Base-by-base conservation (phyloP, 2,888 invertebrate species). In the Ophion costatus region DNA sequence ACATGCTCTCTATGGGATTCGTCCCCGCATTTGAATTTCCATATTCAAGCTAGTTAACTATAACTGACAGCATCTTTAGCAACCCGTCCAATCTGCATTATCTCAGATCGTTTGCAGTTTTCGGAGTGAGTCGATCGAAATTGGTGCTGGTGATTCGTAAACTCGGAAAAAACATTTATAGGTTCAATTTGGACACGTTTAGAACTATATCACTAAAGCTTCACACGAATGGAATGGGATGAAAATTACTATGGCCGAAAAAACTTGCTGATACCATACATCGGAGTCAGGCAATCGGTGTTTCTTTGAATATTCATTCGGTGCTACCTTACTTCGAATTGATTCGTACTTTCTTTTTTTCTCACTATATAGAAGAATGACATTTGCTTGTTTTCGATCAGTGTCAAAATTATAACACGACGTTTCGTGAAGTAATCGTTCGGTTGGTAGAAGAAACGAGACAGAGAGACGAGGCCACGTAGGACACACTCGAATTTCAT, bases 401-500 rank as follows among this genome's bases (percentile, higher is more conserved):
- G 20, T 24, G 57, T 42, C 9, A 66, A 76, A 76, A 29, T 59
- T 38, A 17, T 33, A 29, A 33, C 14, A 24, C 24, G 45, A 69
- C 69, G 29, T 61, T 61, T 70, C 42, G 59, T 42, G 17, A 42
- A 61, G 38, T 3, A 33, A 78, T 63, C 14, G 33, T 63, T 56
- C 17, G 42, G n/a, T 14, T 14, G 64, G 69, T 11, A 67, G 29
- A 70, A 78, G 57, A 78, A 64, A 75, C 24, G 42, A 71, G 17
- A 7, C 67, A 74, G 61, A n/a, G 69, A 82, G 56, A 67, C 67
- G 76, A 76, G 17, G 29, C 64, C 66, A 70, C 69, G 80, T 67
- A 51, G 71, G 73, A 77, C 56, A 76, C 82, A 74, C 66, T 79
- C 64, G 80, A 64, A 77, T 82, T 85, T 45, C 76, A 85, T 80